Evolutionary conservation across 2,113 vertebrate genomes (phyloP).

Genomic region (Saimiri boliviensis): DNA sequence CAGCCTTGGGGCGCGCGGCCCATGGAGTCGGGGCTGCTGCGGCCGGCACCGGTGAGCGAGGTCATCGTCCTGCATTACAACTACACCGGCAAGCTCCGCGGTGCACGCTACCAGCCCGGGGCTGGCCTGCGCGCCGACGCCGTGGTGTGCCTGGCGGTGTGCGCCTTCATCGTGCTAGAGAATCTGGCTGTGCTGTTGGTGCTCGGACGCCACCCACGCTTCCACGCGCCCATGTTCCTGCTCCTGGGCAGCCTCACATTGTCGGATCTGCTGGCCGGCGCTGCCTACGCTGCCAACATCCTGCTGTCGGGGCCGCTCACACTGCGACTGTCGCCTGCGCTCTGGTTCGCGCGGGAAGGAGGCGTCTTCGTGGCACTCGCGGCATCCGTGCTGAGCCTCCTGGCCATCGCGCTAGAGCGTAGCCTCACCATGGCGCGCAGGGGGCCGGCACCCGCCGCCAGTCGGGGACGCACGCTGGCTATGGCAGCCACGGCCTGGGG

Average conservation of each 20-base stretch:
- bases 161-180: constrained; percentile 90
- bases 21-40: constrained; percentile 70
- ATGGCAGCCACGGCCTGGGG: constrained; percentile 90
- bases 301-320: constrained; percentile 91
- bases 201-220: constrained; percentile 93
- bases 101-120: constrained; percentile 83
- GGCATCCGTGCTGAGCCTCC: constrained; percentile 90
- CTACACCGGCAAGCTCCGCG: constrained; percentile 90
- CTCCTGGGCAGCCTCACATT: constrained; percentile 92
- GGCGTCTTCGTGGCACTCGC: constrained; percentile 92
- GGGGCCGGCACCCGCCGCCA: constrained; percentile 87
- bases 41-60: constrained; percentile 84
- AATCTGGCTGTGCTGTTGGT: constrained; percentile 91
- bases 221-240: constrained; percentile 94
- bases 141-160: constrained; percentile 88
- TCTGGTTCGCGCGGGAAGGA: constrained; percentile 92
- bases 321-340: constrained; percentile 87
- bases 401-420: constrained; percentile 94
- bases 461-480: constrained; percentile 87
- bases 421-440: constrained; percentile 93
- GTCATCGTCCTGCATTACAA: constrained; percentile 91
- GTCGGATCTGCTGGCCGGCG: constrained; percentile 92
- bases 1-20: constrained; percentile 36
- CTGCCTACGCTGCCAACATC: constrained; percentile 93
- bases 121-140: constrained; percentile 86